A percentile compares a stretch with the other conserved stretches of the same genome.
These are phyloP conservation scores for Atta texana DNA, from an alignment of 1,140 invertebrate genomes.

Conservation along the genomic window DNA sequence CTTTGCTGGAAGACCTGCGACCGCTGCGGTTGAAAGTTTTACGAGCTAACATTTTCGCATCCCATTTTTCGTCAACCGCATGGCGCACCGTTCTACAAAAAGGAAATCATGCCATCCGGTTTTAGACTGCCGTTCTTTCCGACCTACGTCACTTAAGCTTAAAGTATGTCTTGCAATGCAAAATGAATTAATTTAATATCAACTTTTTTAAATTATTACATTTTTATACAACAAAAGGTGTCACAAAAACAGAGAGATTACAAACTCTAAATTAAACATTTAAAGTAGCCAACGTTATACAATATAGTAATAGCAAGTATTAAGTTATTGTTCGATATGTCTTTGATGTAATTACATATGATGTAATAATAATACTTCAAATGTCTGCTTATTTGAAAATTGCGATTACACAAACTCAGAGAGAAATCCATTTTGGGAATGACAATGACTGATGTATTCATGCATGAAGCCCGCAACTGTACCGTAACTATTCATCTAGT, in stretches of 20 bases:
- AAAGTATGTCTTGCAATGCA: neutral
- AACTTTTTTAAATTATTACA: slow-evolving; percentile 1
- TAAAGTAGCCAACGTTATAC: neutral
- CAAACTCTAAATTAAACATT: neutral
- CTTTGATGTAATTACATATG: neutral
- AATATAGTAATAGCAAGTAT: neutral
- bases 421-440: slow-evolving; percentile 21
- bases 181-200: neutral
- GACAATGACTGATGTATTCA: slow-evolving; percentile 22
- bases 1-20: slow-evolving; percentile 2
- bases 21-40: slow-evolving; percentile 54
- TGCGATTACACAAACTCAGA: slow-evolving; percentile 1
- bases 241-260: neutral
- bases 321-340: neutral
- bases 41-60: slow-evolving; percentile 54
- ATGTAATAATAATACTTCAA: neutral
- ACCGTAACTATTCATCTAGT: slow-evolving; percentile 24
- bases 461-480: slow-evolving; percentile 14
- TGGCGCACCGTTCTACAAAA: neutral
- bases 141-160: neutral
- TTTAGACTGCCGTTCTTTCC: neutral
- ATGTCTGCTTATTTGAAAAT: slow-evolving; percentile 27
- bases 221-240: neutral
- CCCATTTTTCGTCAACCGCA: slow-evolving; percentile 34
- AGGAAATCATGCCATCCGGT: neutral